Conservation (phyloP, 2,888 invertebrate genomes). For the Epistrophe grossulariae region DNA sequence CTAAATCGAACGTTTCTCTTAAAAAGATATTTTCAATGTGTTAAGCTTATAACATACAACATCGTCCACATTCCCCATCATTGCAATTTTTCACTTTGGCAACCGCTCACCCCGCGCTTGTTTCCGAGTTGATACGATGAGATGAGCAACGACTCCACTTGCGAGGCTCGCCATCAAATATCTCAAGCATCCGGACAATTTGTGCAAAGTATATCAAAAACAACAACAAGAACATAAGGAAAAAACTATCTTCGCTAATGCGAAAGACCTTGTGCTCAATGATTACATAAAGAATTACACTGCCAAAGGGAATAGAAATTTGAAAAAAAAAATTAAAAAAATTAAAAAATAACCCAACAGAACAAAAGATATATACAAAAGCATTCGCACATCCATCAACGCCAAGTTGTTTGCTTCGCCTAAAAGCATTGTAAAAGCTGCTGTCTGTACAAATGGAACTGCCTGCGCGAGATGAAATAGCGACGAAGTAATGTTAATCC, state of each 20-base stretch:
- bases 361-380: constrained; percentile 42
- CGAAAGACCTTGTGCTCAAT: constrained; percentile 66
- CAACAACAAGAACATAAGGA: constrained; percentile 2
- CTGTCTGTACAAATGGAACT: constrained; percentile 41
- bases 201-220: constrained; percentile 27
- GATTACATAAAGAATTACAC: constrained; percentile 71
- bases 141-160: constrained; percentile 21
- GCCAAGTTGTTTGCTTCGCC: constrained; percentile 40
- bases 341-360: too few species aligned
- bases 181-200: constrained; percentile 63
- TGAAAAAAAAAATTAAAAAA: constrained; percentile 3
- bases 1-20: constrained; percentile 58
- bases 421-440: constrained; percentile 45
- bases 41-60: constrained; percentile 46
- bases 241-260: constrained; percentile 48
- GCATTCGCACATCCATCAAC: constrained; percentile 68
- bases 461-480: background rate
- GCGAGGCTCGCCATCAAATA: constrained; percentile 25
- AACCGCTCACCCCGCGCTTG: background rate
- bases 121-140: constrained; percentile 38
- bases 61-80: constrained; percentile 42
- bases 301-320: constrained; percentile 51
- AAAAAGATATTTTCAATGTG: constrained; percentile 63
- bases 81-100: constrained; percentile 54
- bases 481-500: constrained; percentile 37